Base-by-base conservation (phyloP, 2,113 vertebrate species). In the Crotalus viridis region DNA sequence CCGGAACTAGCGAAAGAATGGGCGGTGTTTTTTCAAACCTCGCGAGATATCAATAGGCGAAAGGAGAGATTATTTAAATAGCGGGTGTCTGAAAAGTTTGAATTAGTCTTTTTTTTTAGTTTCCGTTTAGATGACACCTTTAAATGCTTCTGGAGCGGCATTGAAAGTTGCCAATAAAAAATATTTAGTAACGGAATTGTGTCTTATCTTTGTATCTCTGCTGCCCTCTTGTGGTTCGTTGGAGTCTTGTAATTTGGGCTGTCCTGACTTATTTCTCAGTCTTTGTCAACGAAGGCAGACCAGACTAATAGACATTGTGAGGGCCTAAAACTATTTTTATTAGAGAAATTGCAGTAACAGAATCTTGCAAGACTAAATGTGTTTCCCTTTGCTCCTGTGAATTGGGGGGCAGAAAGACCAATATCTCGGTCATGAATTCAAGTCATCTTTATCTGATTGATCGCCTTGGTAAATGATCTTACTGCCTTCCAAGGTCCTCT, bases 1-100 rank as follows among this genome's bases (percentile, higher is more conserved):
- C 5, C n/a, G 55, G 61, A 19, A 24, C 56, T 55, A 24, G 59
- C 48, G 3, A 0, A 0, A 2, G 1, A 51, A n/a, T 0, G 43
- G 17, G n/a, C 33, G 61, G 85, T 5, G 28, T 55, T 85, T 46
- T 6, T 17, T 1, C 15, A 48, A 64, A 10, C 92, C 89, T 97
- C 97, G 97, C 96, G 97, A 54, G 15, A 22, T 13, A 3, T 0
- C 3, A 8, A 28, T 0, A 48, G 74, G 33, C 33, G 33, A 17
- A 81, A 81, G 17, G 33, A 43, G 74, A 81, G 3, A 9, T 8
- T 81, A 8, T 81, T 43, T 43, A 43, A 81, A 81, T 4, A 8
- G 74, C 33, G 17, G 7, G 15, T 81, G 15, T 81, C 33, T 21
- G 33, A 39, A 81, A 39, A 39, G 55, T 33, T 56, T 89, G 88